Evolutionary conservation across 1,140 invertebrate species (phyloP).

Genomic region (Drosophila asahinai): DNA sequence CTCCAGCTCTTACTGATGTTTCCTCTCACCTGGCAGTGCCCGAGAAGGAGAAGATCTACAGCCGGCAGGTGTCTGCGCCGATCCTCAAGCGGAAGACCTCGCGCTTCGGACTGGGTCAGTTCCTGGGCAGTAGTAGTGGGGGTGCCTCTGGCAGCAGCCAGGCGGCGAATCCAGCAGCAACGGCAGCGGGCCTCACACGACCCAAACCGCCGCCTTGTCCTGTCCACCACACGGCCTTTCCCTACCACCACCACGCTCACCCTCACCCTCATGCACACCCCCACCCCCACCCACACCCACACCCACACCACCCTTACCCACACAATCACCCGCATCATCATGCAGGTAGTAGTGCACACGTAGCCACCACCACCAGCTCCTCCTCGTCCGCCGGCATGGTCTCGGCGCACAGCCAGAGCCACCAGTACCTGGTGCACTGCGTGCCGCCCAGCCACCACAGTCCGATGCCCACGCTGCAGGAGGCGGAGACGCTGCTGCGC

Average conservation of each 20-base stretch:
- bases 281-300: conserved; percentile 38
- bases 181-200: conserved; percentile 69
- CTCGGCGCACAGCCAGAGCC: conserved; percentile 83
- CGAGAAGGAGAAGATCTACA: conserved; percentile 96
- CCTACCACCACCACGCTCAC: conserved; percentile 58
- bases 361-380: conserved; percentile 65
- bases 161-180: conserved; percentile 71
- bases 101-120: conserved; percentile 95
- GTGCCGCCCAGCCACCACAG: conserved; percentile 82
- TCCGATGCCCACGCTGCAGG: conserved; percentile 82
- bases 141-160: conserved; percentile 70
- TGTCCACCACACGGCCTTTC: conserved; percentile 68
- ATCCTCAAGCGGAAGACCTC: conserved; percentile 96
- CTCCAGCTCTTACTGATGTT: not conserved
- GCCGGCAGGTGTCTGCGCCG: conserved; percentile 94
- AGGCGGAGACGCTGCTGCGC: conserved; percentile 70
- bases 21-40: conserved; percentile 64
- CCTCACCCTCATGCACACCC: conserved; percentile 23
- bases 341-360: conserved; percentile 77
- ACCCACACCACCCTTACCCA: conserved; percentile 35
- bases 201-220: conserved; percentile 73
- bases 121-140: conserved; percentile 87
- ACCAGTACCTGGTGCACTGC: conserved; percentile 84
- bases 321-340: conserved; percentile 38
- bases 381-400: conserved; percentile 50